Percentiles rank a stretch among this genome's conserved stretches.
Conservation (phyloP, 2,113 vertebrate species). For the pig (Sus scrofa) region DNA sequence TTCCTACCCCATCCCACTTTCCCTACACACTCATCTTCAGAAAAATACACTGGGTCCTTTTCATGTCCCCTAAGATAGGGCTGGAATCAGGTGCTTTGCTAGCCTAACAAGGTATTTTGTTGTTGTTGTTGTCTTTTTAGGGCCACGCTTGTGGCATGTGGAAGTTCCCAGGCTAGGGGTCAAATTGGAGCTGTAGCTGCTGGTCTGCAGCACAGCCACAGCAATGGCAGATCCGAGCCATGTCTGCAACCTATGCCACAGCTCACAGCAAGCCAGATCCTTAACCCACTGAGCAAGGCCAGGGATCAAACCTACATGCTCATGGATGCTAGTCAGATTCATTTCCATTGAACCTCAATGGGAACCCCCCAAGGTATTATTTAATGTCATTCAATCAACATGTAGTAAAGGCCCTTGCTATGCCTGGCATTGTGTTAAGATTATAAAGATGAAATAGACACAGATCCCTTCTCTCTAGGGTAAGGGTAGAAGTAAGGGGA, state of each 20-base stretch:
- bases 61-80: background rate
- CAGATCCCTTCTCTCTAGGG: background rate
- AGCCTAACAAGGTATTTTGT: background rate
- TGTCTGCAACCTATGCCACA: no score
- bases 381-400: background rate
- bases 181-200: no score
- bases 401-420: background rate
- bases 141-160: no score
- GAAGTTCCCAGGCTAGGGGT: no score
- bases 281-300: no score
- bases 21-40: background rate
- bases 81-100: background rate
- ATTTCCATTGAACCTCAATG: no score
- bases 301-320: no score
- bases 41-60: background rate
- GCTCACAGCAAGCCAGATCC: no score
- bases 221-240: no score
- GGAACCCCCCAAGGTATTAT: background rate
- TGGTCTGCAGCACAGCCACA: no score
- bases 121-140: no score
- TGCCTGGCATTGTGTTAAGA: background rate
- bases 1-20: background rate
- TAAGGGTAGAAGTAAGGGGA: background rate
- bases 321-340: no score
- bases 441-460: background rate